phyloP scores from a whole-genome alignment of 2,888 invertebrate genomes.

The Drosophila subquinaria region DNA sequence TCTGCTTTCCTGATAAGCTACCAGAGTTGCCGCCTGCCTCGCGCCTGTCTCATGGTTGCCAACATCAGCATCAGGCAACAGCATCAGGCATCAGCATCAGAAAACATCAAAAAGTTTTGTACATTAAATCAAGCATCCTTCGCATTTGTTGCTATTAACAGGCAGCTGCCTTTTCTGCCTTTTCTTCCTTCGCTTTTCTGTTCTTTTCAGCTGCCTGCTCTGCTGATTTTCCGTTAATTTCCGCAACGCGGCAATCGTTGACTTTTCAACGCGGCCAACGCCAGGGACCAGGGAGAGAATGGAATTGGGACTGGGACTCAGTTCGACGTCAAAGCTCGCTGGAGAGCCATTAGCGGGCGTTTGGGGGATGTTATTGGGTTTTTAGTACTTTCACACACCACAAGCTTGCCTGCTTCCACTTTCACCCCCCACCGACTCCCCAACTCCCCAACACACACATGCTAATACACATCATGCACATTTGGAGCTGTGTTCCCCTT shows the following conservation, averaged over 20 bases:
- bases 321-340: conserved; percentile 61
- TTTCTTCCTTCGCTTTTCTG: neutral
- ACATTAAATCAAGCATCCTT: conserved; percentile 81
- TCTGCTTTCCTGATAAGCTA: conserved; percentile 51
- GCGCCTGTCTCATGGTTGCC: conserved; percentile 28
- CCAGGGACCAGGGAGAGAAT: conserved; percentile 22
- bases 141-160: conserved; percentile 73
- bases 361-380: conserved; percentile 50
- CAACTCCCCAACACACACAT: conserved; percentile 37
- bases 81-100: conserved; percentile 35
- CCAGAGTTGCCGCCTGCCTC: neutral
- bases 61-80: conserved; percentile 36
- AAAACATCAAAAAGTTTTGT: conserved; percentile 77
- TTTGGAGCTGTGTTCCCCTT: conserved; percentile 30
- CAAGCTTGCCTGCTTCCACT: conserved; percentile 1
- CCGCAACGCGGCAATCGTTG: conserved; percentile 80
- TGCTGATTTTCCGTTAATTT: conserved; percentile 80
- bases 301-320: neutral
- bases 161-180: conserved; percentile 43
- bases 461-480: conserved; percentile 50
- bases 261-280: conserved; percentile 69
- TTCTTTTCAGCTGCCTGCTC: conserved; percentile 36
- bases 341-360: conserved; percentile 74
- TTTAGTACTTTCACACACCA: conserved; percentile 40
- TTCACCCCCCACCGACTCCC: neutral